Evolutionary conservation across 2,888 invertebrate species (phyloP), one percentile per base, ranked within the genome.

Genomic region (Tetranychus truncatus): DNA sequence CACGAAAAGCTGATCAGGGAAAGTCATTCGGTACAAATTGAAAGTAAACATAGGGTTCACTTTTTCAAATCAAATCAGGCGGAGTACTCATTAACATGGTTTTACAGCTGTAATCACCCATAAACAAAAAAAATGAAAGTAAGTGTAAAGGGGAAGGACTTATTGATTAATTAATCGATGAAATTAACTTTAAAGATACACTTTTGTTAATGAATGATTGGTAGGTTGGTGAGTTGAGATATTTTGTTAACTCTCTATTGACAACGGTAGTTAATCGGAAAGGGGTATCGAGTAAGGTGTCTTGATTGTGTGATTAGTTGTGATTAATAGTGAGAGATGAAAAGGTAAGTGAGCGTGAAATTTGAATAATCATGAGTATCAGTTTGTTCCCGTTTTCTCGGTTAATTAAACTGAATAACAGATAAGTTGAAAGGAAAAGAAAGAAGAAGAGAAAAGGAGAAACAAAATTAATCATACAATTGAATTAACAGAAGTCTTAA

Each of bases 111-210:
- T 34, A 9, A 66, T 66, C 18, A 20, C 66, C 66, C n/a, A 66
- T 66, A 15, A 66, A 66, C n/a, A n/a, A 66, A n/a, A 66, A n/a
- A 65, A 66, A n/a, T 9, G 67, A 67, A 67, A 67, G 67, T 8
- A 21, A 67, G n/a, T 18, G 20, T 18, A 55, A 55, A 1, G 55
- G 55, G 55, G 34, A 34, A 55, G 55, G 55, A 6, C 55, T 55
- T 55, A 65, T n/a, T 65, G 15, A n/a, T 65, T n/a, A 65, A 65
- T 65, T 18, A n/a, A n/a, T 65, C 15, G n/a, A 18, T 15, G 66
- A 65, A 65, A 65, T n/a, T 4, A 65, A 65, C n/a, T 65, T 6
- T 65, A n/a, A 34, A 34, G 34, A 34, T 34, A 34, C 34, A 34
- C 34, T 34, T 34, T 34, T 34, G 34, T 34, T 34, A 34, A 34